Base-by-base conservation (phyloP, 1,140 invertebrate species). In the Drosophila sproati region DNA sequence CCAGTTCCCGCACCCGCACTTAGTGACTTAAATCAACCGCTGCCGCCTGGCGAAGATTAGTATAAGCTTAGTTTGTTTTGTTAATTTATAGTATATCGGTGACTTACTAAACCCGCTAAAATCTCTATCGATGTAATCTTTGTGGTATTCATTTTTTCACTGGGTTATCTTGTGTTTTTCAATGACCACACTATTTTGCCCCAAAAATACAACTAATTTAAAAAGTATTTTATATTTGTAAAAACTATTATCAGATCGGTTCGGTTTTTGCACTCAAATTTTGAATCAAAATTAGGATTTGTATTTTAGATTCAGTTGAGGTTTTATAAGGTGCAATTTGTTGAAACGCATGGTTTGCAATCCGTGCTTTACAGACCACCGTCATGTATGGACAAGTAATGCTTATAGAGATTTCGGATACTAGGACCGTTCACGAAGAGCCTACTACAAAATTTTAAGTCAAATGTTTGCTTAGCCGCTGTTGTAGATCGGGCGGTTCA, bases 31-130 rank as follows among this genome's bases (percentile, higher is more conserved):
- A 80, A 81, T 54, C 91, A 93, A 73, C 92, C 92, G 1, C 39
- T 92, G 37, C 91, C 92, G n/a, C 92, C 92, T 41, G 92, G 92
- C 28, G 92, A 92, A 67, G 92, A 92, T 67, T 92, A 88, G 50
- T 10, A 0, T 37, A 31, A 47, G 32, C 3, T 37, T 12, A 54
- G 51, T 35, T 54, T 34, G 59, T 3, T 31, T 50, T 72, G 54
- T 69, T 28, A 4, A 32, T 5, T 29, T 37, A 41, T 43, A 43
- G 10, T n/a, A 43, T 4, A 43, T 20, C 29, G 35, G n/a, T 35
- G 3, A 37, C 41, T 48, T 39, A 50, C 28, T 68, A 68, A 61
- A 60, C 4, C n/a, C 12, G 8, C 32, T 67, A 2, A 54, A 39
- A 37, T 39, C 39, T 20, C 34, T 47, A 45, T 51, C 39, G n/a